Percentiles rank a stretch among this genome's conserved stretches.
These are phyloP conservation scores for Electrona antarctica DNA, from an alignment of 2,113 vertebrate species.

Conservation along the genomic window DNA sequence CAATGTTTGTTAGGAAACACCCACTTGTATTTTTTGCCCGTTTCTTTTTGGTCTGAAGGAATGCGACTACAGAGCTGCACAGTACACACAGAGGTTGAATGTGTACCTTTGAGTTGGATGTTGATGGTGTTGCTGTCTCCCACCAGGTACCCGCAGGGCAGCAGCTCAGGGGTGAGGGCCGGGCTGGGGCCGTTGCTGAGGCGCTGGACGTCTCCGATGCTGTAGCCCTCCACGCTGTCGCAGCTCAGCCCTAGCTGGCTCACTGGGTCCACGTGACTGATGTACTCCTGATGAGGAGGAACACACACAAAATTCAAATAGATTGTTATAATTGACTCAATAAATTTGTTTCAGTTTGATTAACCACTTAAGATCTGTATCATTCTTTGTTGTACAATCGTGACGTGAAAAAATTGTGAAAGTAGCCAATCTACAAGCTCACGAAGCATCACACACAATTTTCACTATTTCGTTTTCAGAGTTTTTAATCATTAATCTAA, in stretches of 20 bases:
- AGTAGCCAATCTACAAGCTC: too few relatives aligned
- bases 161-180: conserved; percentile 87
- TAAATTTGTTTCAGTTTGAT: too few relatives aligned
- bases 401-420: too few relatives aligned
- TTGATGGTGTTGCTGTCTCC: conserved; percentile 95
- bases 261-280: conserved; percentile 91
- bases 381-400: too few relatives aligned
- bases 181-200: conserved; percentile 69
- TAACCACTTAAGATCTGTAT: too few relatives aligned
- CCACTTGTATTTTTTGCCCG: too few relatives aligned
- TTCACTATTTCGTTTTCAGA: too few relatives aligned
- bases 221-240: conserved; percentile 93
- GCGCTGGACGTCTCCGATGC: conserved; percentile 91
- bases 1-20: too few relatives aligned
- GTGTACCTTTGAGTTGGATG: conserved; percentile 89
- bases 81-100: background rate
- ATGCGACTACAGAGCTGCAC: background rate
- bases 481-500: too few relatives aligned
- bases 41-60: background rate
- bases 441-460: too few relatives aligned
- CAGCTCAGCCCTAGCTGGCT: conserved; percentile 92
- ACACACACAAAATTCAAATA: background rate
- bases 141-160: conserved; percentile 96
- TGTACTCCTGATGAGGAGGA: conserved; percentile 85
- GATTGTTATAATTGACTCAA: too few relatives aligned